A percentile compares a stretch with the other conserved stretches of the same genome.
Evolutionary conservation across 2,113 vertebrate genomes (phyloP).

Genomic region (Amia ocellicauda): DNA sequence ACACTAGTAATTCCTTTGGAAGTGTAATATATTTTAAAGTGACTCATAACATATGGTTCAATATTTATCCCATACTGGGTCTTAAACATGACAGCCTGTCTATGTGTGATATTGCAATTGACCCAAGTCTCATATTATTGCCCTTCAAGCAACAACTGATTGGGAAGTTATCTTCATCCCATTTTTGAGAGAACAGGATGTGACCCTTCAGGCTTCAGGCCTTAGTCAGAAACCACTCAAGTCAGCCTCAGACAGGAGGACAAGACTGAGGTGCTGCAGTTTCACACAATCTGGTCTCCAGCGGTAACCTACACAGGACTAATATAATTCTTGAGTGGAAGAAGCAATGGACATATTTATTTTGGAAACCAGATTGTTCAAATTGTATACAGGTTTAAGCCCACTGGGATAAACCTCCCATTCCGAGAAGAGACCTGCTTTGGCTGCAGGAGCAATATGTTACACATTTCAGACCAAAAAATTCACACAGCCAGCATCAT

Average conservation of each 20-base stretch:
- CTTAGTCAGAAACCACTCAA: neutral
- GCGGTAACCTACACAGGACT: neutral
- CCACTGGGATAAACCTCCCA: conserved; percentile 1
- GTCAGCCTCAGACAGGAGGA: neutral
- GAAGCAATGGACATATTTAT: neutral
- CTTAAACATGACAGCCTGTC: neutral
- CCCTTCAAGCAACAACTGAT: neutral
- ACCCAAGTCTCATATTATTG: neutral
- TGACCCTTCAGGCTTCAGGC: neutral
- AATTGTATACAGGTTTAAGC: conserved; percentile 11
- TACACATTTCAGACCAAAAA: conserved; percentile 10
- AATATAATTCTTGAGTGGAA: neutral
- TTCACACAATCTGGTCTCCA: neutral
- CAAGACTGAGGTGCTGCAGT: neutral
- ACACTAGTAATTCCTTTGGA: too few relatives aligned
- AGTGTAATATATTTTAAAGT: too few relatives aligned
- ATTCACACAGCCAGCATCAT: neutral
- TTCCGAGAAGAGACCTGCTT: neutral
- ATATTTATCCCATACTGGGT: too few relatives aligned
- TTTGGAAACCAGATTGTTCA: neutral
- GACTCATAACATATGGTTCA: too few relatives aligned
- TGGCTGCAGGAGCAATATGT: neutral
- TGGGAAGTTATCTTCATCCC: neutral
- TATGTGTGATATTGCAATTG: neutral
- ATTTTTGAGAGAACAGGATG: neutral